These are phyloP conservation scores for Enteromius afrohamiltoni DNA, from an alignment of 2,797 vertebrate genomes.

Conservation along the genomic window DNA sequence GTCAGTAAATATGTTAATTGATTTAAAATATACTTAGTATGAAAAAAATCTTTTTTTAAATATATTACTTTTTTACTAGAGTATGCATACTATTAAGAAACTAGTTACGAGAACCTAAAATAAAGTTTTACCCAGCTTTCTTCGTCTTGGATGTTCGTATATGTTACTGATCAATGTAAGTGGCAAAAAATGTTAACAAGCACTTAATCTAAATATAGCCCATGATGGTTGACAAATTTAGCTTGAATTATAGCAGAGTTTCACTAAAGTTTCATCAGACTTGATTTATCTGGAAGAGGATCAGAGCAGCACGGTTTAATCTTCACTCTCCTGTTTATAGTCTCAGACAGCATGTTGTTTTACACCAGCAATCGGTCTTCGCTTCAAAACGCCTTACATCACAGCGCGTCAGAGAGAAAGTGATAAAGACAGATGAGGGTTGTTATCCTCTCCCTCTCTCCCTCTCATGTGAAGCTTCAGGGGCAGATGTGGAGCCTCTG, in stretches of 20 bases:
- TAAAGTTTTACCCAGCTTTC: background rate
- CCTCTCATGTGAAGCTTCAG: constrained; percentile 26
- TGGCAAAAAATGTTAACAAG: background rate
- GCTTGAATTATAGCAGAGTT: constrained; percentile 12
- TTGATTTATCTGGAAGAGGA: constrained; percentile 38
- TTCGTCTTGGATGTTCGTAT: background rate
- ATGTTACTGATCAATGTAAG: background rate
- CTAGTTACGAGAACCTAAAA: no score
- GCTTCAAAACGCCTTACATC: constrained; percentile 46
- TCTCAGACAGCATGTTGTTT: constrained; percentile 39
- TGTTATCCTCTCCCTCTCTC: constrained; percentile 36
- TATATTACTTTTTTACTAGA: no score
- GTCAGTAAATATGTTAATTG: no score
- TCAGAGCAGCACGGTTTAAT: constrained; percentile 7
- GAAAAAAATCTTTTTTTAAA: no score
- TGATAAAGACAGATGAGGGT: constrained; percentile 51
- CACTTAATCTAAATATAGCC: background rate
- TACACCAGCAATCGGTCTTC: constrained; percentile 38
- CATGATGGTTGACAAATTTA: background rate
- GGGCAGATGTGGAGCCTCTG: constrained; percentile 41
- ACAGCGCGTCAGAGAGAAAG: constrained; percentile 29
- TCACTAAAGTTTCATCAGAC: constrained; percentile 18
- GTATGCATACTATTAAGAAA: no score
- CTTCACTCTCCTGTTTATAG: constrained; percentile 27
- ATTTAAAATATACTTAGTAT: no score